Base-by-base conservation (phyloP, 2,888 invertebrate species). In the Drosophila merina region DNA sequence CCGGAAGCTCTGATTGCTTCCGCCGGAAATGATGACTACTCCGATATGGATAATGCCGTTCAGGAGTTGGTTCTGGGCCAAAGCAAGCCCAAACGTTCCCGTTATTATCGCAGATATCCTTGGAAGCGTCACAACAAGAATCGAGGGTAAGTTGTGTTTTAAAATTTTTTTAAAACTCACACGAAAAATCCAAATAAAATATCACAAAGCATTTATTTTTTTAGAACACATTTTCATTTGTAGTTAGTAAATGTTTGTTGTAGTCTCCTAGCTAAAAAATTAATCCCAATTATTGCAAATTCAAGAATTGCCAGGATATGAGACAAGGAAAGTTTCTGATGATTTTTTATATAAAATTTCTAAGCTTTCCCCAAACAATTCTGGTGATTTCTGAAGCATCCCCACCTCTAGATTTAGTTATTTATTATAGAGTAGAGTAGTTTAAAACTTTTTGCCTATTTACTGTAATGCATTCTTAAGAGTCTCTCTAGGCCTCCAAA, bases 61-160 rank as follows among this genome's bases (percentile, higher is more conserved):
- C 75, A 85, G 49, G 66, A 70, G 38, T 50, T 75, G 4, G 47
- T 79, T 33, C 49, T 69, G 3, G 69, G 72, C 0, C 82, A 76
- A 28, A 85, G 76, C 10, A 88, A 90, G 59, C 75, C 87, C 0
- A 94, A 94, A 75, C 91, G 94, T 69, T 92, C 93, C 1, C 92
- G 94, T 63, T 94, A 93, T 79, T 94, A 93, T 86, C 92, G 94
- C 71, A 93, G 93, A 74, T 94, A 94, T 90, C 94, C 94, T 26
- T 94, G 94, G 93, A 94, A 94, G 85, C 92, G 94, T 51, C 94
- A 94, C 82, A 94, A 93, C 68, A 90, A 92, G 85, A 92, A 91
- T 74, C 88, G 90, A 59, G 88, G 90, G 92, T 92, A 78, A 88
- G 88, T 77, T 62, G 12, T 9, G 12, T 50, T 44, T 36, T 7